Base-by-base conservation (phyloP, 2,888 invertebrate genomes). In the Flabesymbios commensalis region DNA sequence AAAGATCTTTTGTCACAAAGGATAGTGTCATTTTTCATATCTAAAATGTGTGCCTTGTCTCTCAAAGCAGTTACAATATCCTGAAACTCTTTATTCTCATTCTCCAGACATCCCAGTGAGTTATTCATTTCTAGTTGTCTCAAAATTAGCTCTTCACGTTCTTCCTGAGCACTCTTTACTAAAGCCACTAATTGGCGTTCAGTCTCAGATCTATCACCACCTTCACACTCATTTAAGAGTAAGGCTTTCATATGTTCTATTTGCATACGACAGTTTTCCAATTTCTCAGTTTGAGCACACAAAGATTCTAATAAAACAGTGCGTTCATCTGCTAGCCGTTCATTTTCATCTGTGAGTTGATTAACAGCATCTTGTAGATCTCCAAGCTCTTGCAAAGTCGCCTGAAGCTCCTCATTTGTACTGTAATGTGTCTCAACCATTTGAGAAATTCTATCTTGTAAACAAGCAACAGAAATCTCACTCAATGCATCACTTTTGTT, bases 371-470 rank as follows among this genome's bases (percentile, higher is more conserved):
- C 87, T 83, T 95, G 94, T 41, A 95, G 85, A 82, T 95, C 94
- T 10, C 93, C 90, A 4, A 65, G 52, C 33, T 96, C 95, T 73
- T 94, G 94, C 49, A 96, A 85, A 0, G 95, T 96, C 0, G 95
- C 95, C 84, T 95, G 94, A 5, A 82, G 71, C 65, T 82, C 82
- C 66, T 82, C 81, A 63, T 76, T 81, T 2, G 81, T 81, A 59
- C 79, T 78, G 73, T 91, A 90, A 77, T 93, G 92, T 22, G 91
- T 92, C 82, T 93, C 93, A 80, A 93, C 92, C 92, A 93, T 93
- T 84, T 93, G 92, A 80, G 92, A 87, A 74, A 95, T 94, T 78
- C 93, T 88, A 80, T 95, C 95, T 84, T 95, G 95, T 19, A 81
- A 86, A 80, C 94, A 94, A 24, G 94, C 94, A 66, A 95, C 93